These are phyloP conservation scores for Rhagologus leucostigma DNA, from an alignment of 2,113 vertebrate genomes.

Conservation along the genomic window DNA sequence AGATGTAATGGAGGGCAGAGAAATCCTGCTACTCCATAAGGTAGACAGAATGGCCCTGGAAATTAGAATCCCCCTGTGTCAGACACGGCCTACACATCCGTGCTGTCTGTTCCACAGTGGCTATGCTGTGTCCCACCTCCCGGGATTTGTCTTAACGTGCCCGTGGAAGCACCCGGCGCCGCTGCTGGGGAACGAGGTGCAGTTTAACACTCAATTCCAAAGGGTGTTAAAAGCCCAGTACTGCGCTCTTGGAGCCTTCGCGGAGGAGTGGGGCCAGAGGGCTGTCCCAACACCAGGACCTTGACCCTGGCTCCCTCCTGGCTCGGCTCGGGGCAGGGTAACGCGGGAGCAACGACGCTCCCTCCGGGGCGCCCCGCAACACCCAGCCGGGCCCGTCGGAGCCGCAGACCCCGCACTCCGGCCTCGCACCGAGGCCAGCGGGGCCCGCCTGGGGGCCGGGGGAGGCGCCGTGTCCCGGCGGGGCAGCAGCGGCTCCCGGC, in stretches of 20 bases:
- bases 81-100: fast-evolving
- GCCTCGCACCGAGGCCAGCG: background rate
- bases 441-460: background rate
- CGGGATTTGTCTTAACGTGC: background rate
- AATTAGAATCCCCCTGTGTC: background rate
- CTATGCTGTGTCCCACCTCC: fast-evolving
- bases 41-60: fast-evolving
- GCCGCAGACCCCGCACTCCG: background rate
- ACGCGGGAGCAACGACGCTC: too few relatives aligned
- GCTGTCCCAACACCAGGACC: background rate
- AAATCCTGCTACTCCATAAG: background rate
- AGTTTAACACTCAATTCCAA: background rate
- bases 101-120: too few relatives aligned
- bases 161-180: background rate
- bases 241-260: fast-evolving
- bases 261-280: fast-evolving
- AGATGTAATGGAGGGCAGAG: background rate
- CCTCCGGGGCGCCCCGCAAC: too few relatives aligned
- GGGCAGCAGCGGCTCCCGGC: background rate
- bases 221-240: fast-evolving
- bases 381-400: background rate
- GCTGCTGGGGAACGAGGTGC: background rate
- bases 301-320: background rate
- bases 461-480: background rate
- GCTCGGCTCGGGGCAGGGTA: background rate